Evolutionary conservation across 2,797 vertebrate species (phyloP).

Genomic region (Cirrhinus mrigala): DNA sequence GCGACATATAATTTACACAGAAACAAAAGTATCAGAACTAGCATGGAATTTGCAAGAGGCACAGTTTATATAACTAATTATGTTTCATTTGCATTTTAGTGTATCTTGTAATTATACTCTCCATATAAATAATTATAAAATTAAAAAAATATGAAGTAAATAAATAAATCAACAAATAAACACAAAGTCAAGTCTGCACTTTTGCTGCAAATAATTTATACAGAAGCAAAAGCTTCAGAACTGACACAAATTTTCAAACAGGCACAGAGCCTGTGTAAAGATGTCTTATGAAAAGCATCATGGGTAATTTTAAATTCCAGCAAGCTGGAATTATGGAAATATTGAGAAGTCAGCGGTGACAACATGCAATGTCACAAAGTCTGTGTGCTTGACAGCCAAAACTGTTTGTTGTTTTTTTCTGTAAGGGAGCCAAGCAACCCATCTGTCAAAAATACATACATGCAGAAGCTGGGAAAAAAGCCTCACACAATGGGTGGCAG

Average conservation of each 20-base stretch:
- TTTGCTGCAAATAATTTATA: not conserved
- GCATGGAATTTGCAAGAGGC: not conserved
- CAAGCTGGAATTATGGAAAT: slow-evolving; percentile 7
- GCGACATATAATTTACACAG: not conserved
- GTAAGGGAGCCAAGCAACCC: slow-evolving; percentile 40
- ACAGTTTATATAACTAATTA: not conserved
- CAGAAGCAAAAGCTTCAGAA: not conserved
- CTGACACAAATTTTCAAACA: not conserved
- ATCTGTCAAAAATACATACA: slow-evolving; percentile 57
- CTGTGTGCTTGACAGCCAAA: slow-evolving; percentile 32
- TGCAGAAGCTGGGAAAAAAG: slow-evolving; percentile 33
- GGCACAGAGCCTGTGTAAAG: not conserved
- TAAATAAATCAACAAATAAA: not conserved
- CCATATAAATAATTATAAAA: not conserved
- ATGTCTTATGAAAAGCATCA: not conserved
- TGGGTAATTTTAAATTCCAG: not conserved
- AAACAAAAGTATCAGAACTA: not conserved
- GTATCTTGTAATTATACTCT: not conserved
- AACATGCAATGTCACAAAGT: slow-evolving; percentile 12
- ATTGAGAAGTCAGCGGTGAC: slow-evolving; percentile 30
- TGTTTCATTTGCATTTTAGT: not conserved
- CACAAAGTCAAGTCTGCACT: not conserved
- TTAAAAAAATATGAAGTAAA: not conserved
- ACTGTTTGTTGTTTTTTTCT: slow-evolving; percentile 38
- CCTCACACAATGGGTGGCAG: slow-evolving; percentile 32